Percentiles rank a stretch among this genome's conserved stretches.
Conservation (phyloP, 2,888 invertebrate species). For the Epiperipatus broadwayi region DNA sequence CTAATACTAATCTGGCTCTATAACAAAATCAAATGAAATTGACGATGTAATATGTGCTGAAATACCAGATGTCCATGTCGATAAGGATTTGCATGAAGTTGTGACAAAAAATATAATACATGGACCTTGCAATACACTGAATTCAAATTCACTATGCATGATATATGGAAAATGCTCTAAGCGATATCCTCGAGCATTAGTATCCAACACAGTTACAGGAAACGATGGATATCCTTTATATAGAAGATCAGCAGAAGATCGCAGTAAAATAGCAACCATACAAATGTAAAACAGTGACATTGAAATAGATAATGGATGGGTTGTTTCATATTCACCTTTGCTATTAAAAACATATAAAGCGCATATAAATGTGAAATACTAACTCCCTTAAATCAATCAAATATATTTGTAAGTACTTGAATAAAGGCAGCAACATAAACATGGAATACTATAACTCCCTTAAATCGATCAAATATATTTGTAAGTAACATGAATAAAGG, state of each 20-base stretch:
- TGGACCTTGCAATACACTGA: conserved; percentile 26
- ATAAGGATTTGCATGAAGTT: conserved; percentile 22
- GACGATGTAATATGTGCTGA: conserved; percentile 25
- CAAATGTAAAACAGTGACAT: too few relatives aligned
- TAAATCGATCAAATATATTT: too few relatives aligned
- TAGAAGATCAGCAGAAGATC: conserved; percentile 17
- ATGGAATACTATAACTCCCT: too few relatives aligned
- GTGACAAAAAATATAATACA: conserved; percentile 26
- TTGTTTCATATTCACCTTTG: conserved; percentile 15
- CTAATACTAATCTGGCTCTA: conserved; percentile 21
- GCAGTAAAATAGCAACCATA: too few relatives aligned
- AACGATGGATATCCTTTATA: conserved; percentile 26
- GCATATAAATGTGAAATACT: too few relatives aligned
- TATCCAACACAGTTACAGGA: conserved; percentile 22
- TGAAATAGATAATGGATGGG: conserved; percentile 15
- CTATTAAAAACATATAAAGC: too few relatives aligned
- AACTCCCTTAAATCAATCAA: too few relatives aligned
- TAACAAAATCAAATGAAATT: conserved; percentile 19
- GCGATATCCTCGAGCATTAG: conserved; percentile 19
- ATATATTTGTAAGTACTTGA: too few relatives aligned
- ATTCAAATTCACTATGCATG: conserved; percentile 19
- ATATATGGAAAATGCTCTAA: too few relatives aligned
- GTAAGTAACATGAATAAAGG: too few relatives aligned
- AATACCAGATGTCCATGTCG: conserved; percentile 21
- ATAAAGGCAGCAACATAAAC: too few relatives aligned